Percentiles rank a stretch among this genome's conserved stretches.
Evolutionary conservation across 2,888 invertebrate genomes (phyloP).

Genomic region (Drosophila cracens): DNA sequence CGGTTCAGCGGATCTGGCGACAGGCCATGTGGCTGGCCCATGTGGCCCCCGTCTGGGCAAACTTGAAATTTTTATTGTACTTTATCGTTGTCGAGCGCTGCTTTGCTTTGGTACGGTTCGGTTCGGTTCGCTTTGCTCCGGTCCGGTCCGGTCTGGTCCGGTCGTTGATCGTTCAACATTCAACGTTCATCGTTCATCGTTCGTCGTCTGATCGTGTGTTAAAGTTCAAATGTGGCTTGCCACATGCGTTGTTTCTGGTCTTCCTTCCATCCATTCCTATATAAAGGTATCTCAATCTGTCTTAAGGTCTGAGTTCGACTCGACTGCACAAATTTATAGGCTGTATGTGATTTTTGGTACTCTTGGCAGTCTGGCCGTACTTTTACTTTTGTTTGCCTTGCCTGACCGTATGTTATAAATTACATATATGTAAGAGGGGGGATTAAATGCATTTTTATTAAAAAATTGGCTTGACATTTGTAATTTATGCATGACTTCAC

Average conservation of each 20-base stretch:
- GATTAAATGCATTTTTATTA: constrained; percentile 66
- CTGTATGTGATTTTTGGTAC: constrained; percentile 32
- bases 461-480: constrained; percentile 58
- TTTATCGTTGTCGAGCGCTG: constrained; percentile 44
- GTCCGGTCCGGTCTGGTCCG: neutral
- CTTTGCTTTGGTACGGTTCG: constrained; percentile 1
- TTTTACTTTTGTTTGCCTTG: constrained; percentile 59
- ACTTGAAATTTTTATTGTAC: constrained; percentile 75
- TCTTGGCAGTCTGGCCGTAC: constrained; percentile 30
- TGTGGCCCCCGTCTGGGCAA: constrained; percentile 49
- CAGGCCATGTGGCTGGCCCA: constrained; percentile 50
- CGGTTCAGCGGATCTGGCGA: constrained; percentile 69
- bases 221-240: constrained; percentile 76
- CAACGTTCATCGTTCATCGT: constrained; percentile 48
- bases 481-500: constrained; percentile 58
- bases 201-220: constrained; percentile 60
- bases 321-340: constrained; percentile 55
- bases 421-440: constrained; percentile 40
- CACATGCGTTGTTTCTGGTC: constrained; percentile 59
- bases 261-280: constrained; percentile 45
- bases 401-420: constrained; percentile 52
- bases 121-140: neutral
- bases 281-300: constrained; percentile 77
- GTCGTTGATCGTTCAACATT: constrained; percentile 49
- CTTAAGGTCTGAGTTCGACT: constrained; percentile 40